Conservation (phyloP, 2,888 invertebrate species). For the Rhingia campestris region DNA sequence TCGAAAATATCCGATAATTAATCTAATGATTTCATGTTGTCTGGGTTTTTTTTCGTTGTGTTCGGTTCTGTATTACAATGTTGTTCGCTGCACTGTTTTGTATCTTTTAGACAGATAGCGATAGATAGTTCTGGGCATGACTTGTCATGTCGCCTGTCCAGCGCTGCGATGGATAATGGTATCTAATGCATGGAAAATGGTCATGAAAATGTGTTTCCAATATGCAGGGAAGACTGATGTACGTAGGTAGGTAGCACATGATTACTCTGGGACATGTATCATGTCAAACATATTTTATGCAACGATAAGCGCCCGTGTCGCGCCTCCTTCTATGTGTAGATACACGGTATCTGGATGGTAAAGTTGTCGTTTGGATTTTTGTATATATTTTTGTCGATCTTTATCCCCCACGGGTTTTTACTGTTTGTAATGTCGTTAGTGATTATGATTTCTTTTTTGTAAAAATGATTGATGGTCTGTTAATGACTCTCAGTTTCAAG, state of each 20-base stretch:
- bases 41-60: slow-evolving; percentile 27
- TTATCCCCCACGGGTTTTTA: slow-evolving; percentile 46
- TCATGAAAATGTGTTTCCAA: slow-evolving; percentile 70
- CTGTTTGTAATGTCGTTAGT: slow-evolving; percentile 73
- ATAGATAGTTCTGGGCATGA: slow-evolving; percentile 69
- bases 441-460: slow-evolving; percentile 71
- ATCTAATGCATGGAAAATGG: slow-evolving; percentile 68
- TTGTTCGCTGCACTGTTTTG: slow-evolving; percentile 55
- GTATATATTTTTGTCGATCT: slow-evolving; percentile 2
- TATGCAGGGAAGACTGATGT: slow-evolving; percentile 30
- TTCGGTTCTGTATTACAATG: slow-evolving; percentile 34
- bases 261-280: slow-evolving; percentile 50
- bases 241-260: slow-evolving; percentile 55
- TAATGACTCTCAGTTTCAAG: slow-evolving; percentile 73
- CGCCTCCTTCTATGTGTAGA: slow-evolving; percentile 38
- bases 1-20: slow-evolving; percentile 71
- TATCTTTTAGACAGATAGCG: slow-evolving; percentile 57
- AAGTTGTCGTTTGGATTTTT: slow-evolving; percentile 9
- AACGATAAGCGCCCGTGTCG: slow-evolving; percentile 72
- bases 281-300: slow-evolving; percentile 72
- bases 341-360: slow-evolving; percentile 7
- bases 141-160: slow-evolving; percentile 70
- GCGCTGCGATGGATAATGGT: slow-evolving; percentile 57
- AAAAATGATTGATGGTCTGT: slow-evolving; percentile 72
- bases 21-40: slow-evolving; percentile 73